Evolutionary conservation across 2,888 invertebrate genomes (phyloP), one percentile per base, ranked within the genome.

Genomic region (Drosophila seclusa): DNA sequence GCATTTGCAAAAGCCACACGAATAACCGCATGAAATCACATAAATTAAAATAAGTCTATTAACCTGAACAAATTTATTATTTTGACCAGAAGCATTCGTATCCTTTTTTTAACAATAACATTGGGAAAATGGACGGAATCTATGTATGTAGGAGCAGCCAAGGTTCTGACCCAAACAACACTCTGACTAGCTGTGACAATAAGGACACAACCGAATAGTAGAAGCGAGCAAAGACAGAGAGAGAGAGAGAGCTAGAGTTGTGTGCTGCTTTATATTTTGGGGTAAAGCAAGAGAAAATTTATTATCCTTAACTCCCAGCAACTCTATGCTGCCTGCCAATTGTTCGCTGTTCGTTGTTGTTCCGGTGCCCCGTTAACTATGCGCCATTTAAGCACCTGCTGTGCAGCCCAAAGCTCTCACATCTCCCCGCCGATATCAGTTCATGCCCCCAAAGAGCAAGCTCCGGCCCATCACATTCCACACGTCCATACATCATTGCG

Each of bases 51-150:
- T 91, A 87, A 83, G 89, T 89, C 90, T 91, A 91, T 91, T 91
- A 91, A 91, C 91, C 90, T 86, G 81, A 91, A 91, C 90, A 89
- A 91, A 91, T 91, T 88, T 91, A 91, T 91, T 91, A 87, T 87
- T 90, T 90, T 90, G 87, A 82, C 78, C 81, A 90, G 80, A 75
- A 78, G 61, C 58, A 61, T 73, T 80, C 78, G 58, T 54, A 50
- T 54, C 21, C 54, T 18, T 34, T 53, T 53, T 36, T 36, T 54
- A 18, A 18, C 27, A 49, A 38, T n/a, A 55, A 27, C 38, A 13
- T 8, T 16, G 57, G 31, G 29, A 1, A 18, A 40, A 5, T 29
- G 21, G 16, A 8, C 16, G 24, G 42, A 11, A 5, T 42, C 42
- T 42, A 8, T 38, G 55, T 38, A 29, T 27, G 38, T 38, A 16